Evolutionary conservation across 2,113 vertebrate genomes (phyloP).

Genomic region (Trinectes maculatus): DNA sequence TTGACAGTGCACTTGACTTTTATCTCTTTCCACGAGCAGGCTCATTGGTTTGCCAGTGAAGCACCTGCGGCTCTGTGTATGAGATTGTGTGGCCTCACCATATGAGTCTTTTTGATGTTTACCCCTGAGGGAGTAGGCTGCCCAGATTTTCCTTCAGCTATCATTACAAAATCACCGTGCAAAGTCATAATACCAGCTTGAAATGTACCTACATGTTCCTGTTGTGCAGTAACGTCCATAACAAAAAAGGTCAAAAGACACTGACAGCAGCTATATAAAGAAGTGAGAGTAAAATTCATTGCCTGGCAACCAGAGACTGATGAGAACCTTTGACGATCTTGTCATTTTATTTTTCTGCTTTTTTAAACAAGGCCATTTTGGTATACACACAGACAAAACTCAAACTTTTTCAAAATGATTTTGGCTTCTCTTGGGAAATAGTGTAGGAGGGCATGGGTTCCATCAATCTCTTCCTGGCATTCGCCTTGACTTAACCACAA

Average conservation of each 20-base stretch:
- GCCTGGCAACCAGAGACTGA: constrained; percentile 4
- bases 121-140: constrained; percentile 37
- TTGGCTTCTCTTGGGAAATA: constrained; percentile 10
- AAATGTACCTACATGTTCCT: background rate
- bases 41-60: constrained; percentile 27
- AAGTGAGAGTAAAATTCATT: background rate
- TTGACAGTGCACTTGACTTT: background rate
- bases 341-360: constrained; percentile 38
- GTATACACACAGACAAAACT: background rate
- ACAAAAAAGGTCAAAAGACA: background rate
- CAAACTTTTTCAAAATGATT: constrained; percentile 20
- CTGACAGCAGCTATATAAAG: background rate
- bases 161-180: constrained; percentile 11
- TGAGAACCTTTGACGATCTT: constrained; percentile 15
- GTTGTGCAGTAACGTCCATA: background rate
- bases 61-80: constrained; percentile 9
- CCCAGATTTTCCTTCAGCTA: constrained; percentile 44
- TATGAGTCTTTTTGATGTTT: constrained; percentile 36
- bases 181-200: constrained; percentile 22
- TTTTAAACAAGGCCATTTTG: constrained; percentile 27
- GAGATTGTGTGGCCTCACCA: background rate
- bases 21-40: constrained; percentile 1
- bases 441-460: background rate
- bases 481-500: constrained; percentile 36
- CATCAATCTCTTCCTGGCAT: background rate